Conservation (phyloP, 2,113 vertebrate species). For the Platichthys flesus region DNA sequence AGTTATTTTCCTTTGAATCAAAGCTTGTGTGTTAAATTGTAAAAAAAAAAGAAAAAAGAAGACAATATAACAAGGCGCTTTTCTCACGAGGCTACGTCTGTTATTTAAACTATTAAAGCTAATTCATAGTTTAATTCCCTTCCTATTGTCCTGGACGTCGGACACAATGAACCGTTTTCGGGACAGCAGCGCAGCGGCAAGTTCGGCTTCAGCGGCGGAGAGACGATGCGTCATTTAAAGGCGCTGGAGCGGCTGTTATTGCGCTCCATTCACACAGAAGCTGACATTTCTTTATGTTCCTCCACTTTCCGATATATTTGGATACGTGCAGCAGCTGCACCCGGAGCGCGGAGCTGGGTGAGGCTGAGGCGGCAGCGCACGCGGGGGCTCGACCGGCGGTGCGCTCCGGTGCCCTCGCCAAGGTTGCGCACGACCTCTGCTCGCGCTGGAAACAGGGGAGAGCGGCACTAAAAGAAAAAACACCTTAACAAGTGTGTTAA, state of each 20-base stretch:
- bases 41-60: not conserved
- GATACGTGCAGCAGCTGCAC: not conserved
- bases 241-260: not conserved
- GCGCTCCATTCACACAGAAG: not conserved
- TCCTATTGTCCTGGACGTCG: not conserved
- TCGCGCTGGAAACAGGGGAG: not conserved
- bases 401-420: conserved; percentile 58
- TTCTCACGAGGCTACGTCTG: too few species aligned
- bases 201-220: conserved; percentile 41
- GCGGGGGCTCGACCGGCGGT: not conserved
- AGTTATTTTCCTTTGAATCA: not conserved
- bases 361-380: not conserved
- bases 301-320: not conserved
- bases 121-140: not conserved
- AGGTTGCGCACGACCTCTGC: conserved; percentile 65
- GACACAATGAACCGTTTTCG: not conserved
- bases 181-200: conserved; percentile 35
- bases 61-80: not conserved
- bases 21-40: not conserved
- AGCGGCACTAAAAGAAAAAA: not conserved
- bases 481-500: conserved; percentile 15
- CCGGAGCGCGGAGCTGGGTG: not conserved
- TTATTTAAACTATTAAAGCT: not conserved
- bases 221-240: conserved; percentile 28
- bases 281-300: not conserved